These are phyloP conservation scores for Melieria omissa DNA, from an alignment of 2,888 invertebrate genomes.

Conservation along the genomic window DNA sequence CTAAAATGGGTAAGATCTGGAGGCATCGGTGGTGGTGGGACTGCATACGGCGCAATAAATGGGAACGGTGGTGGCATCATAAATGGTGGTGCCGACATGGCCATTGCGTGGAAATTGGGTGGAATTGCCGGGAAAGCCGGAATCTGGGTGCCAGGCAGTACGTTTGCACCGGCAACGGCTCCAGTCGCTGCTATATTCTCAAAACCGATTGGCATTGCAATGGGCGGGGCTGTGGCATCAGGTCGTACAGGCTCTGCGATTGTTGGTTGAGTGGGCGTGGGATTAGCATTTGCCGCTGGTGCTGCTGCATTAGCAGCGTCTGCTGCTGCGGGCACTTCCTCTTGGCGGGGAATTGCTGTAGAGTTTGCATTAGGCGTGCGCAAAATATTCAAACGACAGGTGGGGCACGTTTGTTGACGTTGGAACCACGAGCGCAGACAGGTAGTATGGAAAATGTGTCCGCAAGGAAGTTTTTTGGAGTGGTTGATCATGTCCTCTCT, in stretches of 20 bases:
- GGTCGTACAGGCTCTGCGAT: constrained; percentile 8
- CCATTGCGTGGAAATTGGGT: constrained; percentile 47
- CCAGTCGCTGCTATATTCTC: constrained; percentile 31
- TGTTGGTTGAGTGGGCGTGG: constrained; percentile 14
- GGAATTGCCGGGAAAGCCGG: constrained; percentile 32
- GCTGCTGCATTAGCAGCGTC: constrained; percentile 42
- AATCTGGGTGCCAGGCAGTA: background rate
- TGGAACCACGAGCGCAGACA: constrained; percentile 99
- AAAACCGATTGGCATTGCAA: constrained; percentile 35
- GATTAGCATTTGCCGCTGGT: constrained; percentile 29
- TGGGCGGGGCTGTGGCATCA: constrained; percentile 18
- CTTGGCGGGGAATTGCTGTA: constrained; percentile 53
- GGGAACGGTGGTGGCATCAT: constrained; percentile 71
- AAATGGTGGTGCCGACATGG: constrained; percentile 63
- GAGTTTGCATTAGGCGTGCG: constrained; percentile 66
- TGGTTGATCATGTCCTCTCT: constrained; percentile 77
- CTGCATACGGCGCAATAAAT: constrained; percentile 68
- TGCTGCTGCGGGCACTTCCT: constrained; percentile 47
- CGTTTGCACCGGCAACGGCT: constrained; percentile 24
- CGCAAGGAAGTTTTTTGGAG: constrained; percentile 97
- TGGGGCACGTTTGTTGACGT: constrained; percentile 99
- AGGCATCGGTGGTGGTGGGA: constrained; percentile 82
- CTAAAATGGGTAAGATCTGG: constrained; percentile 79
- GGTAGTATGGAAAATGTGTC: constrained; percentile 98
- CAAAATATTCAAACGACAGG: constrained; percentile 90